Conservation (phyloP, 2,888 invertebrate genomes). For the Miltochrista miniata region DNA sequence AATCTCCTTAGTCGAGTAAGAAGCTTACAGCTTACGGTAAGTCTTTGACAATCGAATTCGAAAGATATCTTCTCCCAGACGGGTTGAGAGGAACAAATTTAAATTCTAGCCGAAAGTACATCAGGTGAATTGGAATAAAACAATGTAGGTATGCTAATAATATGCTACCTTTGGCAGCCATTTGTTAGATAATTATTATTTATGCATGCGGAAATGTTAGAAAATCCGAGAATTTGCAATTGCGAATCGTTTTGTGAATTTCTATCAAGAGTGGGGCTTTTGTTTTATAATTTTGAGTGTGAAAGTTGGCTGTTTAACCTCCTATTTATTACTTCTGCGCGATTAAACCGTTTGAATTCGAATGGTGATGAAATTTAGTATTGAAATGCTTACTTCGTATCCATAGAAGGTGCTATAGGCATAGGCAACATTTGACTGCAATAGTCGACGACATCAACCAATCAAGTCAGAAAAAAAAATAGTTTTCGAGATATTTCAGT, state of each 20-base stretch:
- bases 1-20: constrained; percentile 78
- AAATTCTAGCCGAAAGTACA: constrained; percentile 38
- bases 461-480: too few relatives aligned
- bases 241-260: background rate
- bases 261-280: background rate
- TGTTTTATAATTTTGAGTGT: background rate
- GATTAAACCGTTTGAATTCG: too few relatives aligned
- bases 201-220: constrained; percentile 19
- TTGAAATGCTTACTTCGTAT: too few relatives aligned
- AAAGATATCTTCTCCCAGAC: constrained; percentile 53
- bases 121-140: constrained; percentile 29
- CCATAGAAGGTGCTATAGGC: too few relatives aligned
- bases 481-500: too few relatives aligned
- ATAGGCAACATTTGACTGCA: too few relatives aligned
- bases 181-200: constrained; percentile 31
- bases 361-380: too few relatives aligned
- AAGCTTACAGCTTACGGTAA: constrained; percentile 67
- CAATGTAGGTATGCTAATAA: constrained; percentile 38
- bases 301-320: too few relatives aligned
- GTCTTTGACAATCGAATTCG: constrained; percentile 78
- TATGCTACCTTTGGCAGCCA: constrained; percentile 30
- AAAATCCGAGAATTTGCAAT: background rate
- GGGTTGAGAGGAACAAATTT: constrained; percentile 37
- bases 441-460: too few relatives aligned
- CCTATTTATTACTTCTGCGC: too few relatives aligned